Evolutionary conservation across 1,140 invertebrate genomes (phyloP), one percentile per base, ranked within the genome.

Genomic region (Drosophila punjabiensis): DNA sequence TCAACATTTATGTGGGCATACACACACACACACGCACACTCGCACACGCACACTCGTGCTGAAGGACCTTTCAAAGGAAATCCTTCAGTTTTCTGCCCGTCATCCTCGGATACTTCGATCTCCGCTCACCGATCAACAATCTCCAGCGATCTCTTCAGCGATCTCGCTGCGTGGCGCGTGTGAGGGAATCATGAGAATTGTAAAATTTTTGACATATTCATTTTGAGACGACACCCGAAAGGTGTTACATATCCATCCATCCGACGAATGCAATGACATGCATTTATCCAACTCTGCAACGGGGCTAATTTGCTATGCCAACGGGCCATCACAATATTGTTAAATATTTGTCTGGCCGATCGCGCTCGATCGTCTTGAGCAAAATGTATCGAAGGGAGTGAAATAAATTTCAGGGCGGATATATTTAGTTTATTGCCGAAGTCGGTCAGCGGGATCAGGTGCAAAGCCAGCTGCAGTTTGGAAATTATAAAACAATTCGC

Each of bases 401-500:
- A 75, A 86, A 86, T 86, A 87, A 90, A 90, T 91, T 82, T 91
- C 89, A 73, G 60, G 76, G 79, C 86, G 86, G 86, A 90, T 69
- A 90, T 86, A 90, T 91, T 90, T 82, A 91, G 87, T 90, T 90
- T 90, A 90, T 90, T 90, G 87, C 64, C 76, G 20, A 56, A 61
- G 61, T 45, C 43, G 52, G 5, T 20, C 35, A 53, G 52, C 33
- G 10, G 43, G 66, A 77, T 88, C 84, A 80, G 83, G 80, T 87
- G 84, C 70, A 86, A 68, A 61, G 32, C 52, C 74, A 84, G 85
- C 86, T 79, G 85, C 73, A 67, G 47, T 67, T 65, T 76, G 70
- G 14, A 82, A 90, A 90, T 90, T 90, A 90, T 91, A 90, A 90
- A 90, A 82, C 86, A 91, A 90, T 90, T 91, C 82, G 73, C 64